phyloP scores from a whole-genome alignment of 53 echinoderm and acorn worm genomes.

The Mesocentrotus franciscanus region DNA sequence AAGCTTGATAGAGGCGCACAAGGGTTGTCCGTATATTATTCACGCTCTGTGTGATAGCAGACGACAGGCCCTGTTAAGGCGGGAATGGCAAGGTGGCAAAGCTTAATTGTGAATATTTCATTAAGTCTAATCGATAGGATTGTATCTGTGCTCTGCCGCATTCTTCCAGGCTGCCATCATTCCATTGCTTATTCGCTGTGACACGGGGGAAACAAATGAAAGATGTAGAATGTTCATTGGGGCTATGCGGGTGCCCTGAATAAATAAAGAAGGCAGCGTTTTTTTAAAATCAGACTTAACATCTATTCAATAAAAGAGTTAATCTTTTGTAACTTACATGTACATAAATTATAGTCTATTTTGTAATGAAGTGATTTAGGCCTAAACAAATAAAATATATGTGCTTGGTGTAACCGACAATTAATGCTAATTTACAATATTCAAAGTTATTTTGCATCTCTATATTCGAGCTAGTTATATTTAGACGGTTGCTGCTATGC shows the following conservation, averaged over 20 bases:
- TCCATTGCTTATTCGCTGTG: background rate
- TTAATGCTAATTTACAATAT: too few relatives aligned
- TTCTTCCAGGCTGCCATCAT: background rate
- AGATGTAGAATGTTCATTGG: background rate
- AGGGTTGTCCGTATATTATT: background rate
- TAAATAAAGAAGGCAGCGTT: background rate
- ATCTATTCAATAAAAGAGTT: too few relatives aligned
- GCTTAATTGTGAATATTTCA: conserved; percentile 61
- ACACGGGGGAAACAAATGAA: background rate
- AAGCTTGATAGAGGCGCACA: background rate
- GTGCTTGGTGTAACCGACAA: too few relatives aligned
- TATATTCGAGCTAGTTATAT: too few relatives aligned
- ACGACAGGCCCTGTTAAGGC: conserved; percentile 14
- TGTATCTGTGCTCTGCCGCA: background rate
- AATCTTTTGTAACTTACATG: too few relatives aligned
- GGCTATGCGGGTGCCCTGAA: background rate
- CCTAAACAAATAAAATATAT: too few relatives aligned
- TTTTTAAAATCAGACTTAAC: background rate
- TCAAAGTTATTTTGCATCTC: too few relatives aligned
- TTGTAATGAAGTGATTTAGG: too few relatives aligned
- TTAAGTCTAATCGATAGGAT: conserved; percentile 58
- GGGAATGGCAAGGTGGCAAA: conserved; percentile 12
- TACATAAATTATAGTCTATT: too few relatives aligned
- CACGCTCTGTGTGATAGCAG: background rate
- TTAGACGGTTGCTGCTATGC: too few relatives aligned